A percentile compares a stretch with the other conserved stretches of the same genome.
These are phyloP conservation scores for Archips crataeganus DNA, from an alignment of 2,888 invertebrate genomes.

Conservation along the genomic window DNA sequence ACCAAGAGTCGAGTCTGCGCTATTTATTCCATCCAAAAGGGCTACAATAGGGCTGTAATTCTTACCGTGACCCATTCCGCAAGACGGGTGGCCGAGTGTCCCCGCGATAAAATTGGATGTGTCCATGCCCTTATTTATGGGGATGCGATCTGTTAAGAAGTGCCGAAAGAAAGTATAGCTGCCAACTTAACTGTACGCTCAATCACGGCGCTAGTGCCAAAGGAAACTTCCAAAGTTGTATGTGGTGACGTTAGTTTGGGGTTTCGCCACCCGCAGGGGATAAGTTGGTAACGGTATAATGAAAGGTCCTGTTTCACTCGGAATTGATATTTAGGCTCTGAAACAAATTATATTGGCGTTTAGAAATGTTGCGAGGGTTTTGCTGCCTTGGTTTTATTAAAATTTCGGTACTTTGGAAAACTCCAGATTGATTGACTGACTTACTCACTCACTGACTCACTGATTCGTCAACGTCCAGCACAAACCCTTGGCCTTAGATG, in stretches of 20 bases:
- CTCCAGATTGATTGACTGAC: no score
- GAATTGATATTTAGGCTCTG: constrained; percentile 34
- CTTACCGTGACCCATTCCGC: constrained; percentile 33
- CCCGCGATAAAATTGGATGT: constrained; percentile 43
- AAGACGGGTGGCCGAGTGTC: constrained; percentile 41
- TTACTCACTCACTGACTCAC: no score
- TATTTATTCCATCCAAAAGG: constrained; percentile 25
- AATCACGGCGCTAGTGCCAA: not conserved
- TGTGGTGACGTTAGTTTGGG: not conserved
- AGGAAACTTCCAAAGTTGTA: not conserved
- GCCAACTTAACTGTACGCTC: constrained; percentile 23
- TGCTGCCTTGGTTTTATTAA: not conserved
- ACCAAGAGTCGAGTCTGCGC: constrained; percentile 1
- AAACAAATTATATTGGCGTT: constrained; percentile 35
- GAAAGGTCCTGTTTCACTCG: constrained; percentile 37
- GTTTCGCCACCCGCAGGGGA: constrained; percentile 2
- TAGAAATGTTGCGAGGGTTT: constrained; percentile 9
- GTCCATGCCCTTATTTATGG: constrained; percentile 42
- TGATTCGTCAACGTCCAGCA: no score
- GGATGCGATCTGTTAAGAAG: constrained; percentile 40
- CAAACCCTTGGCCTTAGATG: no score
- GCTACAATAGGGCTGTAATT: constrained; percentile 38
- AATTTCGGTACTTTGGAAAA: not conserved
- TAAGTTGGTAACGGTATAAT: constrained; percentile 37
- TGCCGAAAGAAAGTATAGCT: constrained; percentile 39